Conservation (phyloP, 2,797 vertebrate species). For the Diglossa cyanea region DNA sequence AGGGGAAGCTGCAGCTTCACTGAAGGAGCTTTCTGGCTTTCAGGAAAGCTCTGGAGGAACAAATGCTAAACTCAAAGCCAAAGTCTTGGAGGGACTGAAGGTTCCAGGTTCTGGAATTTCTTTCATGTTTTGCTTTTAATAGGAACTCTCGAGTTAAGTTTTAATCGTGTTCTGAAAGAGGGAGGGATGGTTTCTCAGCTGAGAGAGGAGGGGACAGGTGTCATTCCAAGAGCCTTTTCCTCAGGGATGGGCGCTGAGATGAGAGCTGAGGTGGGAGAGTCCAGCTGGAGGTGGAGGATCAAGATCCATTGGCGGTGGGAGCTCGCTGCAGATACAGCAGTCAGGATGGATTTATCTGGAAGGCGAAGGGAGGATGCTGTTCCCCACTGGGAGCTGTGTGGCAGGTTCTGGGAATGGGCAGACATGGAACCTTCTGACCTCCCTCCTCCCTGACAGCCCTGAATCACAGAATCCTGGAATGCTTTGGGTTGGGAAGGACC, state of each 20-base stretch:
- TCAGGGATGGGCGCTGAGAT: neutral
- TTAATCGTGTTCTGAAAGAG: neutral
- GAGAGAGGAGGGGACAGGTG: neutral
- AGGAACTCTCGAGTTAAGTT: neutral
- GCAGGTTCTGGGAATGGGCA: neutral
- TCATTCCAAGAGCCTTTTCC: neutral
- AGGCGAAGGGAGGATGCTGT: neutral
- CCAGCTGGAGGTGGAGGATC: neutral
- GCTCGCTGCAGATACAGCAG: rapidly evolving
- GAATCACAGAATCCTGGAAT: neutral
- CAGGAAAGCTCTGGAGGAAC: constrained; percentile 41
- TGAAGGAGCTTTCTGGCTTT: constrained; percentile 37
- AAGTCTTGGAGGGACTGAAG: neutral
- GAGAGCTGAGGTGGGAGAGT: neutral
- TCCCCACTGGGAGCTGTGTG: neutral
- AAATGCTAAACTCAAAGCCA: constrained; percentile 17
- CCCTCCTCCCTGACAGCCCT: neutral
- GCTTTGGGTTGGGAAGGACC: neutral
- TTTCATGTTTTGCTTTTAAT: neutral
- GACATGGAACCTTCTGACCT: neutral
- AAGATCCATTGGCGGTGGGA: rapidly evolving
- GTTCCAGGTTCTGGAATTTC: neutral
- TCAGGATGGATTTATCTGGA: neutral
- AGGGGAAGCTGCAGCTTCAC: constrained; percentile 15
- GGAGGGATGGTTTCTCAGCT: neutral